Evolutionary conservation across 2,888 invertebrate genomes (phyloP), one percentile per base, ranked within the genome.

Genomic region (Adelphocoris suturalis): DNA sequence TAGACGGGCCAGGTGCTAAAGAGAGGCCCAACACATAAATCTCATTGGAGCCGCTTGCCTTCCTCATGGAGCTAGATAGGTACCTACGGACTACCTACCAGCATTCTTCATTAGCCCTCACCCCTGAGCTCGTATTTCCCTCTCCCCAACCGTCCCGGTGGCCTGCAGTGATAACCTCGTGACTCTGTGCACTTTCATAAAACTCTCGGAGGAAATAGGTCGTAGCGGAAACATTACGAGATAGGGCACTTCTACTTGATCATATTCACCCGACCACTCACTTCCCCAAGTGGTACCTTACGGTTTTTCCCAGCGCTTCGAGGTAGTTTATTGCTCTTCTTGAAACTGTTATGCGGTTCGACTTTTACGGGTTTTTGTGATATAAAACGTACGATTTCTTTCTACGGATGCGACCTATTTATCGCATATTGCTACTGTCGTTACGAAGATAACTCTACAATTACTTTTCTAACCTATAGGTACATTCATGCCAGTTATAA

Each of bases 1-100:
- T 82, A 82, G 82, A 82, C 52, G 82, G 52, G n/a, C 82, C 47
- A 82, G 82, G 82, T 82, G 82, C 82, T 82, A 82, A 82, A 82
- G 82, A 52, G 82, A 82, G 23, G 82, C 52, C 47, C 82, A 82
- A 82, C 82, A 52, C 82, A 82, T 82, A 82, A 82, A 82, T 82
- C 82, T 82, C 82, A 82, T 82, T 52, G 13, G 82, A 82, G 82
- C 68, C 68, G 68, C 68, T 19, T 68, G 27, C 68, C 68, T 68
- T 19, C 68, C 23, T 9, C 27, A 7, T 11, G 14, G 16, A 68
- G 27, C 61, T 61, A 61, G 46, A 78, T 28, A 28, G 52, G 52
- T 68, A 23, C n/a, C 81, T 82, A 14, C 75, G 75, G 37, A 7
- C 37, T 37, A 37, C 37, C 37, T 37, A 46, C 28, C 76, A 28